Conservation (phyloP, 2,888 invertebrate species). For the Tetrapedia diversipes region DNA sequence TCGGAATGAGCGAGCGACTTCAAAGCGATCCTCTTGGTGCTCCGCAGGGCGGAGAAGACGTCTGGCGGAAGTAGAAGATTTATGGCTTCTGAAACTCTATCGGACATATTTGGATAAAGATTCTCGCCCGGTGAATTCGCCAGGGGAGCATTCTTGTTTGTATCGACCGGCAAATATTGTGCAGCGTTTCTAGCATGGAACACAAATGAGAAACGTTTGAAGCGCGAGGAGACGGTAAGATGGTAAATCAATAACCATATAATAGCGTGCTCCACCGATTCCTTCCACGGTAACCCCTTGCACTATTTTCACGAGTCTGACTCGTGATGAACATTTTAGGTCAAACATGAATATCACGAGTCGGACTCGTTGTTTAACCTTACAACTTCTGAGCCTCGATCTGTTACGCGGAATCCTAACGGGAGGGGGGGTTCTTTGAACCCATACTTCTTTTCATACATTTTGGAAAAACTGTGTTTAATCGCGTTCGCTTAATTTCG, state of each 20-base stretch:
- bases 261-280: too few relatives aligned
- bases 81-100: constrained; percentile 54
- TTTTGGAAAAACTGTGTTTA: too few relatives aligned
- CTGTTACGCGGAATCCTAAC: too few relatives aligned
- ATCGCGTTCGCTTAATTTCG: too few relatives aligned
- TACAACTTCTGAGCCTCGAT: too few relatives aligned
- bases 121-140: constrained; percentile 25
- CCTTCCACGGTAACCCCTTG: too few relatives aligned
- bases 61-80: constrained; percentile 51
- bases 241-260: constrained; percentile 29
- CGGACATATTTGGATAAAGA: constrained; percentile 50
- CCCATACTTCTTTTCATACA: too few relatives aligned
- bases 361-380: too few relatives aligned
- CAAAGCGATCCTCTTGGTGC: constrained; percentile 57
- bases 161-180: constrained; percentile 14
- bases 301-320: too few relatives aligned
- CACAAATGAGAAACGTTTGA: constrained; percentile 19
- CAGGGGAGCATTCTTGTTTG: not conserved
- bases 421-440: too few relatives aligned
- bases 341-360: too few relatives aligned
- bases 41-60: constrained; percentile 26
- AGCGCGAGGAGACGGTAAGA: constrained; percentile 7
- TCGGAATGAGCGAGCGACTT: constrained; percentile 48
- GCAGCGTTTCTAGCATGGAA: not conserved
- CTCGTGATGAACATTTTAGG: too few relatives aligned